Base-by-base conservation (phyloP, 2,113 vertebrate genomes). In the Tricholaema leucomelas region DNA sequence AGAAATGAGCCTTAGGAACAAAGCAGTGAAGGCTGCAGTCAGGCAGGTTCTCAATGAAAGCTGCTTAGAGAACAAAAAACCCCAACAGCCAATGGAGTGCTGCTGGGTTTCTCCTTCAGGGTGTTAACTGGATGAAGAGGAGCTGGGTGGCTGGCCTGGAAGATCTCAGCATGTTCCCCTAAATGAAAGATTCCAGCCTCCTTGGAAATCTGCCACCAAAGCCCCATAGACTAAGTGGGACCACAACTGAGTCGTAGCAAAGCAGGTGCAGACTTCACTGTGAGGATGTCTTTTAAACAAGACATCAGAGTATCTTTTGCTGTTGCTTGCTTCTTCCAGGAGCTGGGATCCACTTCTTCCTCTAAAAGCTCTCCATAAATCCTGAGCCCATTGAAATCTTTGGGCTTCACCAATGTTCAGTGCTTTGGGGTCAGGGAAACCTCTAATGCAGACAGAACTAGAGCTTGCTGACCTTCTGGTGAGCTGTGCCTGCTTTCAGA, bases 1-100 rank as follows among this genome's bases (percentile, higher is more conserved):
- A 52, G 75, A 58, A 81, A 44, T 40, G 38, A 92, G 66, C 46
- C 40, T 85, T 72, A 54, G 58, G 59, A 81, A 35, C 20, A 85
- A 67, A 3, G 28, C 36, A 54, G 59, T 82, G 63, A 8, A 72
- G 66, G 55, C 58, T 65, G 27, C 52, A 44, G 36, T 63, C 74
- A 55, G 75, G 50, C 38, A 19, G 69, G 70, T 44, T 36, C 50
- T 59, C 2, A 1, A 3, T 55, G 52, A 82, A 93, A 89, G 81
- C 84, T 91, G 71, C 78, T 93, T 60, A 56, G 70, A 40, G 31
- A 10, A 4, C 11, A 40, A 28, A 52, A 50, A 60, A 33, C 21
- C 42, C 42, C 8, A 7, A 24, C 3, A 20, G 36, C 30, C 52
- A 72, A 35, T 0, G 0, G 83, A 58, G n/a, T 31, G 42, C 28